Base-by-base conservation (phyloP, 2,888 invertebrate genomes). In the Spodoptera picta region DNA sequence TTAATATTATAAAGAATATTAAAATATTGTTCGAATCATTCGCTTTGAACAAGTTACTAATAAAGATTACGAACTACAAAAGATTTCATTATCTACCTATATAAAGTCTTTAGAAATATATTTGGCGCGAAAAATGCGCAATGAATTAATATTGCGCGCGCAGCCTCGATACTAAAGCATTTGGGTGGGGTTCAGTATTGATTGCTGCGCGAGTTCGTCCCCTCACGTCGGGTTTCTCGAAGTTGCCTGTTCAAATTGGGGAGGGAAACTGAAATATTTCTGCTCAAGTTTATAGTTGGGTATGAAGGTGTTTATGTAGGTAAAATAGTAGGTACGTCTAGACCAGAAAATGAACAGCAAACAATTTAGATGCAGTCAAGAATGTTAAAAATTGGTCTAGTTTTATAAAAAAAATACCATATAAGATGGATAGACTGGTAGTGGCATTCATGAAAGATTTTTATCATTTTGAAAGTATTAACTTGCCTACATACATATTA, bases 101-200 rank as follows among this genome's bases (percentile, higher is more conserved):
- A 51, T 7, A 49, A 56, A 36, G 54, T 48, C 36, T 42, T 36
- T n/a, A 55, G 48, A 60, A 62, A 81, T 72, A 77, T 75, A 80
- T 80, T 88, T 86, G 87, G 88, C 89, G 90, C 89, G 85, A 88
- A 90, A 90, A 86, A 72, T 73, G 66, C 69, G 75, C 61, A 71
- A 69, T 67, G 68, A 56, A 42, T 51, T 63, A 53, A 69, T 45
- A 65, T 60, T 93, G 93, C 93, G 92, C 92, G 90, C 93, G 93
- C 93, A 87, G 64, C 75, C 42, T 56, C 48, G 46, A 51, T 56
- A 62, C 58, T 52, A 65, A 66, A 67, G 68, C 70, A 79, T 78
- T 72, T 74, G 82, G 87, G 88, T 85, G 90, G 89, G 89, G 88
- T 87, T 81, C 74, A 45, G 90, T 94, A 94, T 94, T 89, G 93